Conservation (phyloP, 1,140 invertebrate genomes). For the Drosophila nasuta region DNA sequence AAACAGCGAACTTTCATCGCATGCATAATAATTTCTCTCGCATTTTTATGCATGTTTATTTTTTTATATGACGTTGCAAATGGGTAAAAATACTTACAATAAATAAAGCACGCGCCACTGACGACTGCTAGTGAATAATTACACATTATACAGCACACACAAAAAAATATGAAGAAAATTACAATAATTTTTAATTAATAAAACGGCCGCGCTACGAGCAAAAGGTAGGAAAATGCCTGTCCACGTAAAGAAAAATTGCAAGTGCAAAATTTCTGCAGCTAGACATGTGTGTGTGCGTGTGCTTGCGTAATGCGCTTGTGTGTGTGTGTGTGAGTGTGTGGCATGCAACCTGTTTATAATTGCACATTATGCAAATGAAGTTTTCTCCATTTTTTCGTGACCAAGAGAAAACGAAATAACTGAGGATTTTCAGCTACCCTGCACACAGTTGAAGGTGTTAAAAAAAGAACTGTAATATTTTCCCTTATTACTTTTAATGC, state of each 20-base stretch:
- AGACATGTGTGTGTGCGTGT: slow-evolving; percentile 10
- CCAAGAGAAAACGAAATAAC: background rate
- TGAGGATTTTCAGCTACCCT: background rate
- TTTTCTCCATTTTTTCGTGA: slow-evolving; percentile 6
- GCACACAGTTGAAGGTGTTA: background rate
- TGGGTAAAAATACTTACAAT: slow-evolving; percentile 54
- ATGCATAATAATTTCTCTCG: background rate
- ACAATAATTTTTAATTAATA: slow-evolving; percentile 83
- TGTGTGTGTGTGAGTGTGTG: slow-evolving; percentile 4
- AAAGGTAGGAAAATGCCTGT: slow-evolving; percentile 17
- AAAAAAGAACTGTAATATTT: background rate
- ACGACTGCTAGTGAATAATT: slow-evolving; percentile 68
- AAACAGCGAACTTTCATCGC: slow-evolving; percentile 1
- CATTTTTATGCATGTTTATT: background rate
- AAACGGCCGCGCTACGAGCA: slow-evolving; percentile 33
- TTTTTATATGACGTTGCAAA: slow-evolving; percentile 17
- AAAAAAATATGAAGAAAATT: slow-evolving; percentile 52
- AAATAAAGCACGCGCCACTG: slow-evolving; percentile 52
- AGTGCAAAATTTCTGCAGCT: slow-evolving; percentile 26
- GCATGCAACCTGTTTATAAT: slow-evolving; percentile 61
- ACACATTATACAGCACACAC: slow-evolving; percentile 38
- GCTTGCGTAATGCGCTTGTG: background rate
- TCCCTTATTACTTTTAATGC: background rate
- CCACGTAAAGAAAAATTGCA: slow-evolving; percentile 46
- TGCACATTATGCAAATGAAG: slow-evolving; percentile 72